Conservation (phyloP, 2,113 vertebrate genomes). For the Neogale vison region DNA sequence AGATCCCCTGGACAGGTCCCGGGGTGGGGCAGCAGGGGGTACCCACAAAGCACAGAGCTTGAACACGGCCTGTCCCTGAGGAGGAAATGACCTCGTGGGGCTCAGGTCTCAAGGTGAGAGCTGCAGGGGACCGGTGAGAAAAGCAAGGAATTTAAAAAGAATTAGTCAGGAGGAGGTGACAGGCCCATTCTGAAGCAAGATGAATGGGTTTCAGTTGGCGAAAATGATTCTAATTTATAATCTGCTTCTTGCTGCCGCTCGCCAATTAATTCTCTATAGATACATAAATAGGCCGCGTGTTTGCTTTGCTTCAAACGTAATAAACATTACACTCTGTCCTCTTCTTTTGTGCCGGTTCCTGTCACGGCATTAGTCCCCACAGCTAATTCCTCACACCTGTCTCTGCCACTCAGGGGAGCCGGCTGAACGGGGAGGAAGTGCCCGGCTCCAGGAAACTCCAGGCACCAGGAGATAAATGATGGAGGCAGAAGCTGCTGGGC, state of each 20-base stretch:
- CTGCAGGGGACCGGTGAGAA: neutral
- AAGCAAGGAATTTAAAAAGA: slow-evolving; percentile 67
- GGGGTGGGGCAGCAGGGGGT: neutral
- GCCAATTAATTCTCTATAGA: slow-evolving; percentile 88
- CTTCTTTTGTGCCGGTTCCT: slow-evolving; percentile 82
- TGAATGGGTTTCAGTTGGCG: slow-evolving; percentile 85
- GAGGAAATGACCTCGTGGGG: neutral
- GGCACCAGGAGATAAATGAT: slow-evolving; percentile 80
- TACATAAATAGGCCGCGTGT: slow-evolving; percentile 87
- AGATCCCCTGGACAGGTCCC: too few relatives aligned
- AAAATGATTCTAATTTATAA: slow-evolving; percentile 89
- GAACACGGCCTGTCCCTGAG: neutral
- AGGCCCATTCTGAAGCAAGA: slow-evolving; percentile 84
- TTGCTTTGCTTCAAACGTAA: slow-evolving; percentile 87
- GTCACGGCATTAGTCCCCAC: slow-evolving; percentile 77
- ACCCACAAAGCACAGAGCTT: neutral
- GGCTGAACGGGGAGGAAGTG: slow-evolving; percentile 78
- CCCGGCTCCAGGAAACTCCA: slow-evolving; percentile 75
- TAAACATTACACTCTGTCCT: slow-evolving; percentile 85
- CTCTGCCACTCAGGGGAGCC: slow-evolving; percentile 79
- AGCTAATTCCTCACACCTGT: slow-evolving; percentile 87
- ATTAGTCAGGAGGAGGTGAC: slow-evolving; percentile 81
- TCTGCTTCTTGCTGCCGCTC: slow-evolving; percentile 86
- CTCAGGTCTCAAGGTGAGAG: slow-evolving; percentile 51
- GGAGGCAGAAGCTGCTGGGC: slow-evolving; percentile 72